Evolutionary conservation across 2,113 vertebrate species (phyloP).

Genomic region (Ptilorrhoa leucosticta): DNA sequence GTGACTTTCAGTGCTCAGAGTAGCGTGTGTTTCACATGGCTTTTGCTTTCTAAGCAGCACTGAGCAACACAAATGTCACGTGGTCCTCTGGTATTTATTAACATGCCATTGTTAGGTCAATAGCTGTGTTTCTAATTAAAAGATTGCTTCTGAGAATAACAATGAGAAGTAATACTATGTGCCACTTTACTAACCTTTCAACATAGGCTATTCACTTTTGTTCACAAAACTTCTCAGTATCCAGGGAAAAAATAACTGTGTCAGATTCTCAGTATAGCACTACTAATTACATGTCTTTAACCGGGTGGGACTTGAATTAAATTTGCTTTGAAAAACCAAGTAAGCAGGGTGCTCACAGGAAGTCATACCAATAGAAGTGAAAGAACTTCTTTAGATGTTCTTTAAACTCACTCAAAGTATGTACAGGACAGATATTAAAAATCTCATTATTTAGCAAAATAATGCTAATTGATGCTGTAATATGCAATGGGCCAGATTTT

Average conservation of each 20-base stretch:
- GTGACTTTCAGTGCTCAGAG: background rate
- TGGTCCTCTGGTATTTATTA: slow-evolving; percentile 48
- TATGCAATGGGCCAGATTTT: background rate
- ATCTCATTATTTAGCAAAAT: background rate
- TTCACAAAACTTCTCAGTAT: background rate
- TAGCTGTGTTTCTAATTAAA: slow-evolving; percentile 44
- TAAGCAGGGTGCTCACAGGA: background rate
- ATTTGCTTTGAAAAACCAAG: background rate
- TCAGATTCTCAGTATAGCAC: background rate
- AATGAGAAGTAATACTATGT: background rate
- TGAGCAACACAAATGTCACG: slow-evolving; percentile 5
- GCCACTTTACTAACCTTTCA: background rate
- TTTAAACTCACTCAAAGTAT: background rate
- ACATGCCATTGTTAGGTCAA: slow-evolving; percentile 2
- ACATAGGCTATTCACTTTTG: background rate
- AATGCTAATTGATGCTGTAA: background rate
- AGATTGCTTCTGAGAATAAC: slow-evolving; percentile 13
- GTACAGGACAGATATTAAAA: background rate
- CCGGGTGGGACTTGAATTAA: background rate
- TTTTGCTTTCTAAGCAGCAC: slow-evolving; percentile 10
- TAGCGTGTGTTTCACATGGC: slow-evolving; percentile 1
- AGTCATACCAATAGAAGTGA: background rate
- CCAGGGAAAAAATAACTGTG: background rate
- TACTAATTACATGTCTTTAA: background rate
- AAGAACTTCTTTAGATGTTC: background rate